These are phyloP conservation scores for Metallyticus violacea DNA, from an alignment of 2,888 invertebrate species.

Conservation along the genomic window DNA sequence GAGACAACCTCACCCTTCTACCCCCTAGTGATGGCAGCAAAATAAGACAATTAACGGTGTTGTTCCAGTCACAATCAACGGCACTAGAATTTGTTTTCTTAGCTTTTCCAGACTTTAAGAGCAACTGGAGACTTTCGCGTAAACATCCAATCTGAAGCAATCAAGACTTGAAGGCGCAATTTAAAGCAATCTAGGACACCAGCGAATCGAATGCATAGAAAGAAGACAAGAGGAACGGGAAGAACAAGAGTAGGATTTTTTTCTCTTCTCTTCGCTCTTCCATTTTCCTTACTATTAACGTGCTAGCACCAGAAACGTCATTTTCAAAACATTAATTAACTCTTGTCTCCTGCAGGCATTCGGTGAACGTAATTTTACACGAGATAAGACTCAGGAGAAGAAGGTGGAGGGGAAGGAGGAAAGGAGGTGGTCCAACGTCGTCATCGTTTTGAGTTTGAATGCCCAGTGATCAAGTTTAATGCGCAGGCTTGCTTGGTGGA, in stretches of 20 bases:
- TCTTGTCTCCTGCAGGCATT: constrained; percentile 3
- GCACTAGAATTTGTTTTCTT: background rate
- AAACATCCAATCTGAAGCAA: background rate
- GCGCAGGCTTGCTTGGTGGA: background rate
- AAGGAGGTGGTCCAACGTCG: background rate
- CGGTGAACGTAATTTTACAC: background rate
- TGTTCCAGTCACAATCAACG: background rate
- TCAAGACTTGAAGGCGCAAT: background rate
- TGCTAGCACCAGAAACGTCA: background rate
- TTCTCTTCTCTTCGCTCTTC: background rate
- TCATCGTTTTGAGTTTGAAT: constrained; percentile 6
- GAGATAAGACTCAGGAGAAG: background rate
- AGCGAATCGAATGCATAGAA: background rate
- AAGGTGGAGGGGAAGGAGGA: background rate
- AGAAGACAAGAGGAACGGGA: background rate
- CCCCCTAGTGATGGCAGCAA: background rate
- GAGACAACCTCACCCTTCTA: no score
- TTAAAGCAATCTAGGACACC: background rate
- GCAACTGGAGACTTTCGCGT: background rate
- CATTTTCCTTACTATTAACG: background rate
- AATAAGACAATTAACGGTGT: background rate
- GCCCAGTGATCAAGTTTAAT: background rate
- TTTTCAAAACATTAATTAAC: background rate
- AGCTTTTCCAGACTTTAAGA: background rate
- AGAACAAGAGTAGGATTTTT: background rate